Evolutionary conservation across 2,113 vertebrate genomes (phyloP), one percentile per base, ranked within the genome.

Genomic region (Gambusia holbrooki): DNA sequence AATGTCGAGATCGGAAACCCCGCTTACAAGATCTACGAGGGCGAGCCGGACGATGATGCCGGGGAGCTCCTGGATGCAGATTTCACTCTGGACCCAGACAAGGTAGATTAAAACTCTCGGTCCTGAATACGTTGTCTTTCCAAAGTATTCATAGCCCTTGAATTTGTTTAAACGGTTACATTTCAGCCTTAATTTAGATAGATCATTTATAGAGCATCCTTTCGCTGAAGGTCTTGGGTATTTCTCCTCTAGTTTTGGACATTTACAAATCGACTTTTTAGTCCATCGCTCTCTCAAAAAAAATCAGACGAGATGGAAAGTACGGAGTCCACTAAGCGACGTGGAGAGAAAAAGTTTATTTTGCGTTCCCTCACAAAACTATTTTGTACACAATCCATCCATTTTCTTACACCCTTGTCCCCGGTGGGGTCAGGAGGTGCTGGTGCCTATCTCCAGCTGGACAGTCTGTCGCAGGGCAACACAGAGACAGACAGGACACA

Each of bases 1-100:
- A 99, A 99, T 0, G 97, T 99, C 54, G 98, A 99, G 92, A 99
- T 99, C 0, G 97, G 97, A 62, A 99, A 99, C 80, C 98, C 98
- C 0, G 98, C 98, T 37, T 99, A 99, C 88, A 99, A 98, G 90
- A 99, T 99, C 93, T 99, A 98, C 0, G 98, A 99, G 79, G 97
- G 96, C 1, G 98, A 97, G 69, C 96, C 95, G 0, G 97, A 98
- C 17, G 97, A 98, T 0, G 97, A 98, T 0, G 97, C 96, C 0
- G 97, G 98, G 54, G 97, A 98, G 88, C 95, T 99, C 19, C 94
- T 99, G 42, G 97, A 99, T 0, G 95, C 97, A 0, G 97, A 98
- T 90, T 99, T 99, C 8, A 95, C 97, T 22, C 94, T 99, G 76
- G 98, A 99, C 84, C 98, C 98, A 0, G 97, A 99, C 85, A 99